Base-by-base conservation (phyloP, 2,888 invertebrate species). In the Drosophila maculinotata region DNA sequence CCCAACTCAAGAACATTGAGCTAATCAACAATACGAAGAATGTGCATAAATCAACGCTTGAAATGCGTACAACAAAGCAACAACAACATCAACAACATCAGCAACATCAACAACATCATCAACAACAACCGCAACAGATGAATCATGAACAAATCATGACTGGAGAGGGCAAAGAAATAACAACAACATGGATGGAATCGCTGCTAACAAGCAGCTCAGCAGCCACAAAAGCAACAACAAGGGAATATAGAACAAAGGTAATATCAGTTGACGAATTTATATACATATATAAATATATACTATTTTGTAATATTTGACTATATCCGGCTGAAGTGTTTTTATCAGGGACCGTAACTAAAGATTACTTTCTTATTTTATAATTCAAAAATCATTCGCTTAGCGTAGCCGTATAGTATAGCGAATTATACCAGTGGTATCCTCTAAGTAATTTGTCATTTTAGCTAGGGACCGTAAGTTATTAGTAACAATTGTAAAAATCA, bases 1-100 rank as follows among this genome's bases (percentile, higher is more conserved):
- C 92, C 89, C 92, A 92, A 91, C 92, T 93, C 91, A 92, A 92
- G 90, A 93, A 92, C 90, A 92, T 91, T 92, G 92, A 93, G 90
- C 91, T 90, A 72, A 91, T 90, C 76, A 90, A 90, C 79, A 90
- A 89, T 71, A 84, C 86, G 69, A 89, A 86, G 76, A 89, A 89
- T 89, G 78, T 80, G 69, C 87, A 89, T 69, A 89, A 79, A 84
- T 80, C 87, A 76, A 63, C 65, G 65, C 84, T 80, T 28, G 84
- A 88, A 76, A 81, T 87, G 85, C 86, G 83, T 78, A 83, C 69
- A 69, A 73, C 71, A 57, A 62, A 69, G 56, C 38, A 52, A 63
- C 49, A 53, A 36, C 58, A 44, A 15, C 65, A 59, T 12, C 56
- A 59, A 42, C 57, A 58, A 31, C 45, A n/a, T n/a, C n/a, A n/a